Evolutionary conservation across 2,113 vertebrate species (phyloP), one percentile per base, ranked within the genome.

Genomic region (Neolamprologus brichardi): DNA sequence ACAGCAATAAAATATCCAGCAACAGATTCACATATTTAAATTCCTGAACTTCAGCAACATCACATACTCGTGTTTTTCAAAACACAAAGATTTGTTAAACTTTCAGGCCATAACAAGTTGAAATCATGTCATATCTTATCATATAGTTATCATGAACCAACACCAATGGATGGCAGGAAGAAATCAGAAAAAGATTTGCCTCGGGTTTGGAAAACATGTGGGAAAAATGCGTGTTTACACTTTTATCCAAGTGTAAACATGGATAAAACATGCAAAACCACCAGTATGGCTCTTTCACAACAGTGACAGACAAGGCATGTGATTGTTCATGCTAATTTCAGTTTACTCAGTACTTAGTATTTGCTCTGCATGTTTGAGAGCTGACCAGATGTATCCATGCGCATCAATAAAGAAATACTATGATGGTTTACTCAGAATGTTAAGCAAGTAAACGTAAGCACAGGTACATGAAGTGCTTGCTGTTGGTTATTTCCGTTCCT

Each of bases 401-500:
- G 7, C 49, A 79, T 79, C 18, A 64, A 58, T 85, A 81, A 62
- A 62, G 28, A 86, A 83, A 62, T 79, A 75, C 5, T 62, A 30
- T 44, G 23, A 84, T 49, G 25, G 13, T 81, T 79, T 41, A 83
- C 37, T 87, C 23, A 81, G 28, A 87, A 84, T 77, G 15, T 86
- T 67, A 77, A 85, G 75, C 72, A 89, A 77, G 37, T 82, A 79
- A 83, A 86, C 52, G 52, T 32, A 75, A 94, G 88, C 88, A 89
- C 56, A 84, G 34, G 51, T 72, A 86, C 86, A 93, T 78, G 25
- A 81, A 82, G 32, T 88, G 87, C 77, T 89, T 84, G 56, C 80
- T 92, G 83, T 85, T 84, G 83, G 67, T 92, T 84, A 91, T 92
- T 93, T 92, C 79, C 72, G 78, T 89, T 89, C 49, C 84, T 92